Evolutionary conservation across 2,113 vertebrate species (phyloP).

Genomic region (Prunella himalayana): DNA sequence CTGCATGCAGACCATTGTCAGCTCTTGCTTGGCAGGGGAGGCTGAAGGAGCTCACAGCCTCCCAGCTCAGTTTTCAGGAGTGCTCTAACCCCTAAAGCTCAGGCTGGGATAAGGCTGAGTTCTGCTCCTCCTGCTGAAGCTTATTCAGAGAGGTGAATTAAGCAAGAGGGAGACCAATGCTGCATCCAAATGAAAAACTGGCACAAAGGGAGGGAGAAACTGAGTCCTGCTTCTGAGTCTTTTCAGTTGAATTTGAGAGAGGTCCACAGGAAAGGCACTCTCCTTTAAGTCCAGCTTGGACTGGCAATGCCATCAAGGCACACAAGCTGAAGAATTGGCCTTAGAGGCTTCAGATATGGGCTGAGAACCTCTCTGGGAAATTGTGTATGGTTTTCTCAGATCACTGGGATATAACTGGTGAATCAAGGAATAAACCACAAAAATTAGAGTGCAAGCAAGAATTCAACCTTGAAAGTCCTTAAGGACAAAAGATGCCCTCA

Average conservation of each 20-base stretch:
- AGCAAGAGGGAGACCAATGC: neutral
- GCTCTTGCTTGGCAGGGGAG: rapidly evolving
- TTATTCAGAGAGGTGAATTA: neutral
- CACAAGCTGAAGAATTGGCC: neutral
- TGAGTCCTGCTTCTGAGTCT: neutral
- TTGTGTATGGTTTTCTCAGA: neutral
- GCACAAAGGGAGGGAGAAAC: neutral
- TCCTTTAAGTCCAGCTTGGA: neutral
- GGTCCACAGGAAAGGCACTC: neutral
- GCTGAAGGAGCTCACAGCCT: neutral
- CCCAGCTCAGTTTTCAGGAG: neutral
- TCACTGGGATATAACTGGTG: neutral
- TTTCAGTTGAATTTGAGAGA: neutral
- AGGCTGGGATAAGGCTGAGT: neutral
- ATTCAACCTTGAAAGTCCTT: neutral
- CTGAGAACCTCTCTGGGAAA: neutral
- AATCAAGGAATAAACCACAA: neutral
- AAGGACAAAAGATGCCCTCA: neutral
- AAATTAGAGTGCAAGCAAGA: neutral
- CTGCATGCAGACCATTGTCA: neutral
- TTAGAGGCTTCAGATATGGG: neutral
- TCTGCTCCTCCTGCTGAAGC: neutral
- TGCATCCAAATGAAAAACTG: neutral
- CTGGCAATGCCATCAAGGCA: neutral
- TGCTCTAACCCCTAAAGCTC: neutral